Conservation (phyloP, 1,140 invertebrate genomes). For the Chymomyza costata region DNA sequence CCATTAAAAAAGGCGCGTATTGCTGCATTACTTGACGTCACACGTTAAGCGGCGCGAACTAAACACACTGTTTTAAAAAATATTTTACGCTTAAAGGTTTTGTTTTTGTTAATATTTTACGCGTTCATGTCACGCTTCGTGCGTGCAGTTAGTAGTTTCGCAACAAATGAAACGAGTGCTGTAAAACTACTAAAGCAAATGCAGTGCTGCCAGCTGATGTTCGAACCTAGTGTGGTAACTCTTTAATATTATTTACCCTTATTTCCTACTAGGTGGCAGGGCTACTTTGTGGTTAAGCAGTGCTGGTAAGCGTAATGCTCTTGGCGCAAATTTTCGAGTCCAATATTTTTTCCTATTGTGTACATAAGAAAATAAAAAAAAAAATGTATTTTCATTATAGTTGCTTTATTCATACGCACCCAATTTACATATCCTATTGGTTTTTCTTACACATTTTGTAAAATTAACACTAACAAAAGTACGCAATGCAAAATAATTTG, state of each 20-base stretch:
- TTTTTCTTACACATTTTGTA: constrained; percentile 39
- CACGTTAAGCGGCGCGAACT: not conserved
- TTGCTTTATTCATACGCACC: constrained; percentile 48
- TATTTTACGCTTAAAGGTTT: not conserved
- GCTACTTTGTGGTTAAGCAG: not conserved
- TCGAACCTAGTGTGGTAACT: too few relatives aligned
- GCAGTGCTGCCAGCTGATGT: constrained; percentile 13
- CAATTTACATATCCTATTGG: constrained; percentile 35
- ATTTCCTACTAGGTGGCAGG: not conserved
- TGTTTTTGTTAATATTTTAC: too few relatives aligned
- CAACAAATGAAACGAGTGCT: too few relatives aligned
- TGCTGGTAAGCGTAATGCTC: too few relatives aligned
- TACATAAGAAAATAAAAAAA: constrained; percentile 8
- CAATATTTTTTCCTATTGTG: too few relatives aligned
- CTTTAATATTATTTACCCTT: not conserved
- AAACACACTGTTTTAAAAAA: constrained; percentile 9
- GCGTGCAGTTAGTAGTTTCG: constrained; percentile 36
- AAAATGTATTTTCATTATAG: constrained; percentile 27
- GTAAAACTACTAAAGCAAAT: too few relatives aligned
- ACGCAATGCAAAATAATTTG: constrained; percentile 43
- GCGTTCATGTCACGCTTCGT: not conserved
- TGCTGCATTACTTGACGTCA: constrained; percentile 48
- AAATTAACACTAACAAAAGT: constrained; percentile 46
- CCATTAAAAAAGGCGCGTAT: constrained; percentile 54
- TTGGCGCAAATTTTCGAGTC: too few relatives aligned